These are phyloP conservation scores for Delichon dasypus DNA, from an alignment of 2,797 vertebrate genomes.

Conservation along the genomic window DNA sequence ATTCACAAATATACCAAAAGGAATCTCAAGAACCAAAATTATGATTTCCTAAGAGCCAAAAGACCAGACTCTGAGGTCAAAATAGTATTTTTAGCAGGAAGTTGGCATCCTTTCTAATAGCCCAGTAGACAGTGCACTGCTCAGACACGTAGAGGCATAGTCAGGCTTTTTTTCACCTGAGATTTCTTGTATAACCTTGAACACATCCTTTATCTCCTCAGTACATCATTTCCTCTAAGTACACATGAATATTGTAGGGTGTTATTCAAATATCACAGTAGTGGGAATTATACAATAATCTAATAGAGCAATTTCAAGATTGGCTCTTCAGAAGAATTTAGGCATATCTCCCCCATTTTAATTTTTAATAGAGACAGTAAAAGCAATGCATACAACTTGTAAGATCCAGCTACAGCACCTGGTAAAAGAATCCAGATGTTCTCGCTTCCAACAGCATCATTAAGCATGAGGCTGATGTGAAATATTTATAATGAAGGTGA, in stretches of 20 bases:
- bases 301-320: conserved; percentile 54
- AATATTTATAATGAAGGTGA: conserved; percentile 71
- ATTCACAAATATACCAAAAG: background rate
- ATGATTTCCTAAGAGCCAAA: background rate
- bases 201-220: conserved; percentile 29
- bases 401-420: conserved; percentile 49
- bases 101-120: background rate
- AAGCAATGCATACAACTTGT: conserved; percentile 49
- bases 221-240: conserved; percentile 27
- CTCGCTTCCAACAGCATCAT: conserved; percentile 46
- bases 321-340: conserved; percentile 49
- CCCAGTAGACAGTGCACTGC: background rate
- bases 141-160: background rate
- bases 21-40: background rate
- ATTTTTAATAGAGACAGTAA: conserved; percentile 57
- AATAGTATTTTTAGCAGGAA: background rate
- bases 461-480: conserved; percentile 61
- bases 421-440: conserved; percentile 68
- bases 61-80: background rate
- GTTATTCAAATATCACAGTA: conserved; percentile 40
- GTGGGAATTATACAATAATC: conserved; percentile 53
- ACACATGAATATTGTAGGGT: conserved; percentile 43
- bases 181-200: conserved; percentile 51
- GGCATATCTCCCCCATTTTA: conserved; percentile 26
- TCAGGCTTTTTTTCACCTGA: background rate